Base-by-base conservation (phyloP, 2,888 invertebrate genomes). In the Galerucella pusilla region DNA sequence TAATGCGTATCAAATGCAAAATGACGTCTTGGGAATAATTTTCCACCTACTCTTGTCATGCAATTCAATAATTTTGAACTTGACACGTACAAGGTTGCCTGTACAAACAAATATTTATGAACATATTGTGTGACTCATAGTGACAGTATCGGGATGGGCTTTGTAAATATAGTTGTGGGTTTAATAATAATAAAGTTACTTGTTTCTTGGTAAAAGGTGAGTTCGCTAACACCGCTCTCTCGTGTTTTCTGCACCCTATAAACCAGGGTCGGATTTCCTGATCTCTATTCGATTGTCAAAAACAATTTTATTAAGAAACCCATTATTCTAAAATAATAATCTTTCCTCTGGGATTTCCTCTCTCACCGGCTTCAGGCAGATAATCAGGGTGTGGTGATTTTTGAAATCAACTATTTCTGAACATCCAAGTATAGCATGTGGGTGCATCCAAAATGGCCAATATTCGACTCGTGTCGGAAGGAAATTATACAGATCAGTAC, bases 1-100 rank as follows among this genome's bases (percentile, higher is more conserved):
- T 59, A 68, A 59, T 68, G 57, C 68, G 45, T 68, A 57, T 68
- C 59, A 59, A 68, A 68, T 52, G 35, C 68, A 52, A 35, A 59
- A 68, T 45, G 59, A 42, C 35, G 68, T 54, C 7, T 68, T 45
- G 42, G 59, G 42, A 16, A 68, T 68, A 68, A 68, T 68, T 68
- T 68, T 59, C 68, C 68, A 68, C 68, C 68, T 68, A 68, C 68
- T 68, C 57, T 68, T 49, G 54, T 68, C 68, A 68, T 68, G 68
- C 68, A 68, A 68, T 54, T 52, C 68, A 68, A 68, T 68, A 54
- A 68, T 68, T 68, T 68, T 59, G 68, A 68, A 68, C 68, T 59
- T 28, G 68, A 68, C 68, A 68, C 35, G 68, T 68, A 68, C 68
- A 59, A 68, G 68, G 57, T 68, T 68, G 60, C 11, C 28, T 2